A percentile compares a stretch with the other conserved stretches of the same genome.
These are phyloP conservation scores for Nyctereutes procyonoides DNA, from an alignment of 2,113 vertebrate genomes.

Conservation along the genomic window DNA sequence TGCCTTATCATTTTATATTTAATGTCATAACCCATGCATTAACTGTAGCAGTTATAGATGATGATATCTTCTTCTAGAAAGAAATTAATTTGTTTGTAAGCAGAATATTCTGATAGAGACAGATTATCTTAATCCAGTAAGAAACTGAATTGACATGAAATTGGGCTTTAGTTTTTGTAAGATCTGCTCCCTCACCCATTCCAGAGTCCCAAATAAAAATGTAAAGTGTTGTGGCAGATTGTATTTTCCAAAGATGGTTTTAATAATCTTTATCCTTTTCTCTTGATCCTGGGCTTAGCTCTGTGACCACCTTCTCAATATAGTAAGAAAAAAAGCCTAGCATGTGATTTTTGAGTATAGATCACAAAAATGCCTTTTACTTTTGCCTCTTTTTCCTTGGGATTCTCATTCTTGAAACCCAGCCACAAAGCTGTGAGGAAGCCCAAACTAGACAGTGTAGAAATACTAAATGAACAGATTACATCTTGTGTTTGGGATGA, in stretches of 20 bases:
- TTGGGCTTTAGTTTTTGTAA: not conserved
- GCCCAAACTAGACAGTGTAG: not conserved
- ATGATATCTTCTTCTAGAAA: not conserved
- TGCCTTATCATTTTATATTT: not conserved
- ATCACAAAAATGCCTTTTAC: not conserved
- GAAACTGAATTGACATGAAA: not conserved
- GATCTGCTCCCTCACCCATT: not conserved
- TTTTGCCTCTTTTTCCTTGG: not conserved
- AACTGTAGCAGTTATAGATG: not conserved
- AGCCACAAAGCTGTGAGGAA: not conserved
- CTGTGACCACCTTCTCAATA: not conserved
- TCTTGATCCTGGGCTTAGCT: not conserved
- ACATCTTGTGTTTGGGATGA: not conserved
- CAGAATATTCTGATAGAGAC: not conserved
- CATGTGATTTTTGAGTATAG: not conserved
- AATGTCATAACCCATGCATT: not conserved
- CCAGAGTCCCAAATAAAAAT: not conserved
- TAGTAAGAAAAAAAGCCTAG: not conserved
- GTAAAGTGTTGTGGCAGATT: not conserved
- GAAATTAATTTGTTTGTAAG: not conserved
- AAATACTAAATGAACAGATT: not conserved
- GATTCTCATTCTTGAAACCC: not conserved
- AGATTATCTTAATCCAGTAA: not conserved
- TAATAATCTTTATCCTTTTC: not conserved
- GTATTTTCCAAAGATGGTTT: not conserved